Percentiles rank a stretch among this genome's conserved stretches.
These are phyloP conservation scores for Protodeltote pygarga DNA, from an alignment of 2,888 invertebrate genomes.

Conservation along the genomic window DNA sequence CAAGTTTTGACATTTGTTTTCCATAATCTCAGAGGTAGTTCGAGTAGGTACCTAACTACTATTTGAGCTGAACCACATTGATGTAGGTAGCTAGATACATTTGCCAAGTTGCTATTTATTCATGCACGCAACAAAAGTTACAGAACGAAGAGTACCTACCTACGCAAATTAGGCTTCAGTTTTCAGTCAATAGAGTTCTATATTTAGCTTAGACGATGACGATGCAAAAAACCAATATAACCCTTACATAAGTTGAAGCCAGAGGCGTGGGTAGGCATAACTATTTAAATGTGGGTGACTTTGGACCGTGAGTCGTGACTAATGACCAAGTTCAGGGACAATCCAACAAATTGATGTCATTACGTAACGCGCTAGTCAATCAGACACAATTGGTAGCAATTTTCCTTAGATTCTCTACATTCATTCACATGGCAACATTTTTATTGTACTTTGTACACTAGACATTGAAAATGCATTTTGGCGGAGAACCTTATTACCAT, in stretches of 20 bases:
- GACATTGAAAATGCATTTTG: neutral
- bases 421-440: too few relatives aligned
- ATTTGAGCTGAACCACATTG: neutral
- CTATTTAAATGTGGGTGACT: slow-evolving; percentile 32
- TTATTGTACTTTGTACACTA: neutral
- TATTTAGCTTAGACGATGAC: slow-evolving; percentile 27
- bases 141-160: slow-evolving; percentile 7
- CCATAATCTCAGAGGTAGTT: slow-evolving; percentile 10
- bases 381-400: slow-evolving; percentile 17
- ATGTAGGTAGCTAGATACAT: neutral
- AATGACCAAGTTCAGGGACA: slow-evolving; percentile 51
- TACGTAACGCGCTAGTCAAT: slow-evolving; percentile 34
- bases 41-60: neutral
- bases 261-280: slow-evolving; percentile 28
- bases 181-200: slow-evolving; percentile 40
- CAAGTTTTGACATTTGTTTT: slow-evolving; percentile 20
- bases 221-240: slow-evolving; percentile 22
- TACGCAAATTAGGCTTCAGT: slow-evolving; percentile 10
- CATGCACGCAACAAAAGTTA: slow-evolving; percentile 11
- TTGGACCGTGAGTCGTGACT: slow-evolving; percentile 40
- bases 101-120: slow-evolving; percentile 1
- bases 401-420: neutral
- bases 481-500: neutral
- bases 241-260: slow-evolving; percentile 23
- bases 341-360: slow-evolving; percentile 35